Evolutionary conservation across 2,888 invertebrate species (phyloP).

Genomic region (Tipula confusa): DNA sequence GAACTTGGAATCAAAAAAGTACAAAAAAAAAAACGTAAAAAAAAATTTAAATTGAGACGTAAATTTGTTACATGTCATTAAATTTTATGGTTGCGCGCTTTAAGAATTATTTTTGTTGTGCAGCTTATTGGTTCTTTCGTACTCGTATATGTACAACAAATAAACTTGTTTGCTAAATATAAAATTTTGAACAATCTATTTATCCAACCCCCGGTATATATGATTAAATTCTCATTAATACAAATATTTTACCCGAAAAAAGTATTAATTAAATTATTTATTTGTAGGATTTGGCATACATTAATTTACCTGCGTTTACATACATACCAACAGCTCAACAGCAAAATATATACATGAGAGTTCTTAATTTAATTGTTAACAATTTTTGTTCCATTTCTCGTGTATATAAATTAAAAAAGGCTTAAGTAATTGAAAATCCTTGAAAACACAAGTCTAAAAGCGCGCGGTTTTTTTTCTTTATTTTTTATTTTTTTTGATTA

Average conservation of each 20-base stretch:
- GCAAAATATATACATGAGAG: background rate
- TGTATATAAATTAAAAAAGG: background rate
- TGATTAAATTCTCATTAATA: background rate
- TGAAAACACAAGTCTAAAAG: background rate
- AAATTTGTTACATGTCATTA: constrained; percentile 20
- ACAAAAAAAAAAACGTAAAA: background rate
- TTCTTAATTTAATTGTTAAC: background rate
- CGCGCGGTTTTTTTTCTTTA: too few relatives aligned
- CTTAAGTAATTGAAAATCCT: constrained; percentile 12
- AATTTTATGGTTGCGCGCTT: background rate
- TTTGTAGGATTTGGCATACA: background rate
- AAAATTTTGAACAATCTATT: background rate
- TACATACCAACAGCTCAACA: too few relatives aligned
- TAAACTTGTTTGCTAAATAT: too few relatives aligned
- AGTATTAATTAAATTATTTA: background rate
- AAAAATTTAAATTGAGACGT: constrained; percentile 12
- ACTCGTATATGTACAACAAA: background rate
- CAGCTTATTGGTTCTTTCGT: background rate
- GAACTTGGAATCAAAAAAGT: background rate
- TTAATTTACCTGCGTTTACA: background rate
- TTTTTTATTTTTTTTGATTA: background rate
- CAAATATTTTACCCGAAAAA: background rate
- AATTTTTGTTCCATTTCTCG: background rate
- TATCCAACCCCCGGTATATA: background rate
- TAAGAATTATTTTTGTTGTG: background rate